These are phyloP conservation scores for Thalassaphorura encarpata DNA, from an alignment of 1,140 invertebrate genomes.

Conservation along the genomic window DNA sequence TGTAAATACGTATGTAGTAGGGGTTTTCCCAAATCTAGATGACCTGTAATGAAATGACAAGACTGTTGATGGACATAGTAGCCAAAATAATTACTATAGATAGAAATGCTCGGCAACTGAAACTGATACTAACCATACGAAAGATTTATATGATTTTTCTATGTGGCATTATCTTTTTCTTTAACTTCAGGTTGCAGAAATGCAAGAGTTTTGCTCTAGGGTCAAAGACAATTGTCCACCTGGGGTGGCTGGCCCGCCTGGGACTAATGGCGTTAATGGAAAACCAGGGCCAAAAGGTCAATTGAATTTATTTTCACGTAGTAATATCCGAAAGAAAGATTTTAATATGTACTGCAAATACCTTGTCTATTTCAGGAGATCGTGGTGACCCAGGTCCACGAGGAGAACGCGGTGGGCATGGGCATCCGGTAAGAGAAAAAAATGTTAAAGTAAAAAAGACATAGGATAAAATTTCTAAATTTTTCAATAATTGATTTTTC, in stretches of 20 bases:
- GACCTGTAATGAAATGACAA: too few species aligned
- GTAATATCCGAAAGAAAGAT: background rate
- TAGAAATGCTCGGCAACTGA: too few species aligned
- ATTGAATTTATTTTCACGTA: background rate
- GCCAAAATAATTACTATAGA: too few species aligned
- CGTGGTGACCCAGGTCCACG: conserved; percentile 51
- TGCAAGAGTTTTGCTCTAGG: conserved; percentile 62
- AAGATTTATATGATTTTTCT: too few species aligned
- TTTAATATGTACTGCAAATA: background rate
- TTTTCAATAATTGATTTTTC: conserved; percentile 51
- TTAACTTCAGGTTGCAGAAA: conserved; percentile 50
- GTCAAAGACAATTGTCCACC: conserved; percentile 61
- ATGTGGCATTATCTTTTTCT: background rate
- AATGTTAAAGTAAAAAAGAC: too few species aligned
- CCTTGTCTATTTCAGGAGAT: conserved; percentile 44
- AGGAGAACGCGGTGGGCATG: too few species aligned
- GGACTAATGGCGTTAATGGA: conserved; percentile 31
- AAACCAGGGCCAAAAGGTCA: conserved; percentile 29
- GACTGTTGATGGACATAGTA: too few species aligned
- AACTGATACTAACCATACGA: too few species aligned
- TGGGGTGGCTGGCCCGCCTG: conserved; percentile 24
- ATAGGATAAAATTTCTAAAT: too few species aligned
- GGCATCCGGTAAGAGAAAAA: too few species aligned
- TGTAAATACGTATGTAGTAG: too few species aligned
- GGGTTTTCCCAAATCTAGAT: too few species aligned